Base-by-base conservation (phyloP, 1,140 invertebrate species). In the Cardiocondyla obscurior region DNA sequence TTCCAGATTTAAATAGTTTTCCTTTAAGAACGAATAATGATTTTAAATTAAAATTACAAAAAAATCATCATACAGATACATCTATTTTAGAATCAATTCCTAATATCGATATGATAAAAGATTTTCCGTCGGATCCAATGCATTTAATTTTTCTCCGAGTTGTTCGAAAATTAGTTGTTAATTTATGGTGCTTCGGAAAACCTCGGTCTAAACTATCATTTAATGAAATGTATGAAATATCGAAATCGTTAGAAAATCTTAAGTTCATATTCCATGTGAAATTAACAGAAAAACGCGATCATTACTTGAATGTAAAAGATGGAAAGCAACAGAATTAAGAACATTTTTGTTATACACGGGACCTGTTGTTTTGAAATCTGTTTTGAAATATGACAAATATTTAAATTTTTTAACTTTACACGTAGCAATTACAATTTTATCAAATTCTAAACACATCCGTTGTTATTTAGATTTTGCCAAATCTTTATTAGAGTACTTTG, bases 251-350 rank as follows among this genome's bases (percentile, higher is more conserved):
- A 72, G 19, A 57, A 42, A 2, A 57, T 7, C 1, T 42, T 28
- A 57, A 3, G 58, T 7, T 22, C 57, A 58, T 30, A 73, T 73
- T 57, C 53, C 36, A 42, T 44, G 33, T 19, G 70, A 57, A 0
- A 57, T 73, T 73, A 73, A 73, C 44, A 57, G 36, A 44, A 73
- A 73, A 73, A 5, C 53, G 44, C 36, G 51, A 72, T 57, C 51
- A 28, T 30, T 73, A 57, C 42, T 42, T 12, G 53, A 73, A 73
- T 28, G 70, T 30, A 58, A 57, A 73, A 73, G 16, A 1, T 73
- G 16, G 51, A 73, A 73, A 30, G 70, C 53, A 2, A 73, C 53
- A 6, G 36, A 73, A 73, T 73, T 2, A 19, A 73, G 36, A 3
- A 57, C 33, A 28, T 57, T 73, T 73, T 73, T 73, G 28, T 39